Conservation (phyloP, 1,140 invertebrate species). For the Anastrepha obliqua region DNA sequence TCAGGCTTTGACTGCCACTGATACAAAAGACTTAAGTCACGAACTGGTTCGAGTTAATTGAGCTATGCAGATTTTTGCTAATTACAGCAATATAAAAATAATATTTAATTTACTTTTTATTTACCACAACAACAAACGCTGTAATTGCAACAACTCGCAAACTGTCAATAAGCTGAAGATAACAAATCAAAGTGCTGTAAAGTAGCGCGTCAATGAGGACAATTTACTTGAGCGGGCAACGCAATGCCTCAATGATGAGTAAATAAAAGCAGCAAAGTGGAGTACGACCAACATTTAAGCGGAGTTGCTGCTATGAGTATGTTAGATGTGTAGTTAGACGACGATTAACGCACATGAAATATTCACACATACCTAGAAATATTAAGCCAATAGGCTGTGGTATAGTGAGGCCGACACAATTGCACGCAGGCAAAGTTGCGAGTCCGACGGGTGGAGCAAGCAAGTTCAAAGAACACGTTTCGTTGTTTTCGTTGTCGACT, state of each 20-base stretch:
- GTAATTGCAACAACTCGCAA: not conserved
- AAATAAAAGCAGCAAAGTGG: not conserved
- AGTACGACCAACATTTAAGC: not conserved
- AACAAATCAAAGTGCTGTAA: not conserved
- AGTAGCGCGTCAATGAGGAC: conserved; percentile 6
- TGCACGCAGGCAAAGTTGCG: not conserved
- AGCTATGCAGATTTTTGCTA: too few relatives aligned
- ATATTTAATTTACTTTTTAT: not conserved
- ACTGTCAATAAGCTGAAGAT: not conserved
- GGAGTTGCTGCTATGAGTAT: not conserved
- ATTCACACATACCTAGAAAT: not conserved
- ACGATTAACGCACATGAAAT: not conserved
- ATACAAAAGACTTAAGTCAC: conserved; percentile 32
- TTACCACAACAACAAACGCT: not conserved
- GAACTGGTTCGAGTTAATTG: not conserved
- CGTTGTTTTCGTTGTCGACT: too few relatives aligned
- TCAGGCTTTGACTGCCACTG: too few relatives aligned
- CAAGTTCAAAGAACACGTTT: conserved; percentile 43
- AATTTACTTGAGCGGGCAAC: not conserved
- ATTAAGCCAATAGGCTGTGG: not conserved
- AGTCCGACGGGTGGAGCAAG: not conserved
- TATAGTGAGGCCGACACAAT: not conserved
- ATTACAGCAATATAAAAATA: too few relatives aligned
- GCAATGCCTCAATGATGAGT: not conserved
- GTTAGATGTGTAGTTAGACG: not conserved